Evolutionary conservation across 2,888 invertebrate species (phyloP).

Genomic region (Liposcelis brunnea): DNA sequence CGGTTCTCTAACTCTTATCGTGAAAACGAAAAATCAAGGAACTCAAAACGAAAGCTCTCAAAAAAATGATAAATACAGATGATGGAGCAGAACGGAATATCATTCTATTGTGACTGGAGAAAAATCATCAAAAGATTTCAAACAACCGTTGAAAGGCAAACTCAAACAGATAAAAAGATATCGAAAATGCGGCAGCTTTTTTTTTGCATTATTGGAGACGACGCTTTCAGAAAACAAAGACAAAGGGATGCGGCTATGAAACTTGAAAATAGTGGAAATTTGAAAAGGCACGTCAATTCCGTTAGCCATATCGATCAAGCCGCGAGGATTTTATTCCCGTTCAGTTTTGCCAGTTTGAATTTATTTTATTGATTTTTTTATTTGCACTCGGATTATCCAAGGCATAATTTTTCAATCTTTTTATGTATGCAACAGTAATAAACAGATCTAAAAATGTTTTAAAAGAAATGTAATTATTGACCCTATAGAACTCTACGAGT

Average conservation of each 20-base stretch:
- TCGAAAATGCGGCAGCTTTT: constrained; percentile 65
- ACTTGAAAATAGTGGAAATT: constrained; percentile 21
- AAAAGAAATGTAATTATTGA: no score
- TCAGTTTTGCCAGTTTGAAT: constrained; percentile 72
- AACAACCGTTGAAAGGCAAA: constrained; percentile 62
- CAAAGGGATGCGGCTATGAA: constrained; percentile 46
- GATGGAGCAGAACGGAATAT: no score
- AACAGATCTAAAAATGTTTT: no score
- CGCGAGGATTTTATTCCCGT: constrained; percentile 65
- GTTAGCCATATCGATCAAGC: constrained; percentile 72
- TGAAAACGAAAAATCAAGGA: no score
- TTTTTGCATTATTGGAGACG: constrained; percentile 33
- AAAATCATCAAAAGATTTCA: constrained; percentile 20
- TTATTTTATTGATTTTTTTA: constrained; percentile 80
- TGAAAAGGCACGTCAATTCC: constrained; percentile 57
- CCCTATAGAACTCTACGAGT: no score
- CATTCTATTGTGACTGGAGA: no score
- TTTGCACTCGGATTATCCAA: constrained; percentile 12
- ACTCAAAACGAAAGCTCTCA: no score
- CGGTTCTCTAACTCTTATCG: no score
- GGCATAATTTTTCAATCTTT: no score
- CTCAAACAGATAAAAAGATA: constrained; percentile 56
- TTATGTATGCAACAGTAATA: no score
- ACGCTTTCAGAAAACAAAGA: constrained; percentile 37
- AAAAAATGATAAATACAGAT: no score